Evolutionary conservation across 2,113 vertebrate genomes (phyloP), one percentile per base, ranked within the genome.

Genomic region (Albula glossodonta): DNA sequence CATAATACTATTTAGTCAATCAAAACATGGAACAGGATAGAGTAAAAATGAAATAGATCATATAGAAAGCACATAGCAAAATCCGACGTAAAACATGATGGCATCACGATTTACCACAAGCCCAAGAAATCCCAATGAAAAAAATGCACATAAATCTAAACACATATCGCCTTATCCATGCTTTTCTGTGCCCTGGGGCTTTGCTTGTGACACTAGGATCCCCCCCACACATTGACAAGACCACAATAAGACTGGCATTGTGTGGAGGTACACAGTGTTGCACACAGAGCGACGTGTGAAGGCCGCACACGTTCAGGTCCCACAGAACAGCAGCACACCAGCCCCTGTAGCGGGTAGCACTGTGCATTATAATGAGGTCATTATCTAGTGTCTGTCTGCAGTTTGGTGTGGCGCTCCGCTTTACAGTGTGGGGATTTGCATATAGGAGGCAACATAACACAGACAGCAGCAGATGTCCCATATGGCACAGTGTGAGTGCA

Each of bases 301-400:
- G 94, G 94, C 92, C 90, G 94, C 92, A 89, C 92, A 91, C 92
- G 86, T 89, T 89, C 90, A 93, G 93, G 94, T 95, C 95, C 95
- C 95, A 94, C 93, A 93, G 90, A 92, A 92, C 93, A 93, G 95
- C 93, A 89, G 91, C 92, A 83, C 93, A 91, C 91, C 90, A 85
- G 92, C 94, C 93, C 93, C 95, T 94, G 94, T 93, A 91, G 91
- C 90, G 85, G 93, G 86, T 92, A 94, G 93, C 91, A 92, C 90
- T 86, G 92, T 89, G 94, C 94, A 96, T 96, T 93, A 93, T 96
- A 96, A 96, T 95, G 93, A 95, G 95, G 92, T 94, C 94, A 96
- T 96, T 95, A 96, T 95, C 90, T 92, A 91, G 91, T 90, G 92
- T 91, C 91, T 90, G 93, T 85, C 83, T 84, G 81, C 66, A 85